Evolutionary conservation across 2,113 vertebrate genomes (phyloP), one percentile per base, ranked within the genome.

Genomic region (Conger conger): DNA sequence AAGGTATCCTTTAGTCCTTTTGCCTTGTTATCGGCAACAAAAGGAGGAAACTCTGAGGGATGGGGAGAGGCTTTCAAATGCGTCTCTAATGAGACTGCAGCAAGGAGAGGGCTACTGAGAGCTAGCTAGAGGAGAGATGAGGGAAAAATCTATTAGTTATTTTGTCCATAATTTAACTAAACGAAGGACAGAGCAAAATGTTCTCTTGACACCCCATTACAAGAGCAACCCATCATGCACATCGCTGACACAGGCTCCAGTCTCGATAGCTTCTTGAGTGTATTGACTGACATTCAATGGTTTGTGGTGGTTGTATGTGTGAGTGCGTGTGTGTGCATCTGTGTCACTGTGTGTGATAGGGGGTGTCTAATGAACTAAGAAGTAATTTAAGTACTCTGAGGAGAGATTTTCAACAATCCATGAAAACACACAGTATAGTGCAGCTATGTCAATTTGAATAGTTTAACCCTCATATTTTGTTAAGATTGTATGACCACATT

Each of bases 11-110:
- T 84, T 84, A 79, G 85, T 82, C 79, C 84, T 38, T 81, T 53
- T n/a, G 84, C 79, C 84, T 85, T 85, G 84, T 85, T 81, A 85
- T 68, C 37, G 37, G 73, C 85, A 81, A 86, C 85, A 86, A 86
- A 82, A 82, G 85, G 54, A 37, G 68, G 16, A 50, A 82, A 30
- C 40, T 81, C 57, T 30, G 60, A 36, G 79, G 79, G 18, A 76
- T 27, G 54, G 79, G 35, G 79, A 76, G 45, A 76, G 36, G 80
- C 85, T 82, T 73, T 86, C 85, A 86, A 77, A 82, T 84, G 81
- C 68, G 23, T 33, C 81, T 82, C 60, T 86, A 86, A 86, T 86
- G 85, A 86, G 85, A 76, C 18, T 16, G 15, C 68, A 2, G 82
- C 17, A 7, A 63, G 54, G 79, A 85, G 53, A 81, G 42, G 73